phyloP scores from a whole-genome alignment of 2,797 vertebrate species.

The Mus spretus region DNA sequence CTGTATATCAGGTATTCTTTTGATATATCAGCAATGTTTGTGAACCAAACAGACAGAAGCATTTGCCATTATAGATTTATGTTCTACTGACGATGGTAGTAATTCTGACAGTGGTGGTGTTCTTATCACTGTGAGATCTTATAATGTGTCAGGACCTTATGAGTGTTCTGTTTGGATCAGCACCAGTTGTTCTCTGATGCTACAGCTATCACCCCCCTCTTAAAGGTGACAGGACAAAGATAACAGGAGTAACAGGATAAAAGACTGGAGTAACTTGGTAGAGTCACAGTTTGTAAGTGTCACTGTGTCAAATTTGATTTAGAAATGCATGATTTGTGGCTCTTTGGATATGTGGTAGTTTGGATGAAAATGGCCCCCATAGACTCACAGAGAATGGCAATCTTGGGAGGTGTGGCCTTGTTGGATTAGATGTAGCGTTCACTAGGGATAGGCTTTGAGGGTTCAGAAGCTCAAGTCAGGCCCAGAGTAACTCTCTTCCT shows the following conservation, averaged over 20 bases:
- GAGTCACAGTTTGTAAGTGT: not conserved
- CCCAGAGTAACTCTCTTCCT: not conserved
- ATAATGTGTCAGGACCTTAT: not conserved
- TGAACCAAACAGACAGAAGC: not conserved
- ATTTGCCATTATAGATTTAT: fast-evolving
- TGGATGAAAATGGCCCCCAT: not conserved
- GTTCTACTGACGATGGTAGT: not conserved
- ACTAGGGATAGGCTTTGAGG: not conserved
- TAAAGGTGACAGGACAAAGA: conserved; percentile 11
- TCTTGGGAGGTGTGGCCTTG: not conserved
- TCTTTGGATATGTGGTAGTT: not conserved
- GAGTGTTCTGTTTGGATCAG: not conserved
- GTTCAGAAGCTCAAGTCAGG: not conserved
- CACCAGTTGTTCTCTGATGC: not conserved
- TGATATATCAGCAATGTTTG: not conserved
- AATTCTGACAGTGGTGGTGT: not conserved
- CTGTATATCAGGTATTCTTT: not conserved
- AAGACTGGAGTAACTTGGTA: not conserved
- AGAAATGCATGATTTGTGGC: not conserved
- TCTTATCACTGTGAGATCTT: not conserved
- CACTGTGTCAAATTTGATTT: not conserved
- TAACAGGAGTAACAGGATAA: not conserved
- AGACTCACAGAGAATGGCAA: not conserved
- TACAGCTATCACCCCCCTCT: not conserved
- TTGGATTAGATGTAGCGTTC: not conserved